A percentile compares a stretch with the other conserved stretches of the same genome.
Conservation (phyloP, 2,113 vertebrate genomes). For the Grammomys dolichurus region DNA sequence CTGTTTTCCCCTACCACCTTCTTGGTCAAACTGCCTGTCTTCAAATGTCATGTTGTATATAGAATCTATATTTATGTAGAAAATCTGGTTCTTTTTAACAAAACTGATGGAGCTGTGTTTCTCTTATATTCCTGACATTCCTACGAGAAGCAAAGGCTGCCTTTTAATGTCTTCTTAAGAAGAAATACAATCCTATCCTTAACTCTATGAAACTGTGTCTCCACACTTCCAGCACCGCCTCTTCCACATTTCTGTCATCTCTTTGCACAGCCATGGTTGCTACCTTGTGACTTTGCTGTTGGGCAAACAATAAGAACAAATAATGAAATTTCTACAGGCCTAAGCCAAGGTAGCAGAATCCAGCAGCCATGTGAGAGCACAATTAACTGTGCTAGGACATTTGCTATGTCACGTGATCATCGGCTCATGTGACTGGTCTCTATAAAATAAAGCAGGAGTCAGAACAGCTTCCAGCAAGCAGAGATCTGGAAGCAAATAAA, state of each 20-base stretch:
- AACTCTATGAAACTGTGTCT: background rate
- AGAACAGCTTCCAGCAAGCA: background rate
- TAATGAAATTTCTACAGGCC: background rate
- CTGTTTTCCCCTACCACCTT: background rate
- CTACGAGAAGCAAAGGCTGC: conserved; percentile 33
- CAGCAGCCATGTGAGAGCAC: background rate
- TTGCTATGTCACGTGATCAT: background rate
- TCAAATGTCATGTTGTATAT: conserved; percentile 68
- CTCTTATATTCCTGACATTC: background rate
- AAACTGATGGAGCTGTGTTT: background rate
- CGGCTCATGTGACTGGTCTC: background rate
- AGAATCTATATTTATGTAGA: conserved; percentile 51
- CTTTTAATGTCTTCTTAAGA: conserved; percentile 41
- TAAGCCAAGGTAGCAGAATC: background rate
- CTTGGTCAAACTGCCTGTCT: conserved; percentile 64
- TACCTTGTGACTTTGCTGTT: background rate
- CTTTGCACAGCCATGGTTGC: background rate
- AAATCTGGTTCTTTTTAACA: conserved; percentile 70
- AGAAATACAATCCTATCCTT: conserved; percentile 9
- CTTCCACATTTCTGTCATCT: background rate
- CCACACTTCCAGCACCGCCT: background rate
- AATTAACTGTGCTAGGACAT: background rate
- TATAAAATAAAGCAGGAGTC: background rate
- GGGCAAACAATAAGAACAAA: conserved; percentile 45
- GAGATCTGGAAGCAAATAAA: background rate